Evolutionary conservation across 2,113 vertebrate genomes (phyloP).

Genomic region (Scartelaos histophorus): DNA sequence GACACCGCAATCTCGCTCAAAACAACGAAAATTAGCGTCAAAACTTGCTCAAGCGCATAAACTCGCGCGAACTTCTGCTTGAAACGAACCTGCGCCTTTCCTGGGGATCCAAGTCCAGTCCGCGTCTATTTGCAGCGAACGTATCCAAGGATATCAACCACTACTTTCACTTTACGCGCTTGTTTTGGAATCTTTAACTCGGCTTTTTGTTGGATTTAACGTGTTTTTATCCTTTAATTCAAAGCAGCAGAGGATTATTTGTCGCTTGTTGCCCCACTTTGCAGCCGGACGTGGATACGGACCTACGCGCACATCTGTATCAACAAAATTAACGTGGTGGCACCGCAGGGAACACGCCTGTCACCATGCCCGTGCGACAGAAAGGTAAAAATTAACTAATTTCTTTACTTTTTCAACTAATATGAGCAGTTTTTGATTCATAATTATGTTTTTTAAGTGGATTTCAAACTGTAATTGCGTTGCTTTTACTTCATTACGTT

Average conservation of each 20-base stretch:
- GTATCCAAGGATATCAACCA: background rate
- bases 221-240: background rate
- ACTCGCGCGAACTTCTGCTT: background rate
- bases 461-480: background rate
- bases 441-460: background rate
- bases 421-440: background rate
- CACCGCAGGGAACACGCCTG: conserved; percentile 7
- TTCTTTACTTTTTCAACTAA: background rate
- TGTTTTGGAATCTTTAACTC: background rate
- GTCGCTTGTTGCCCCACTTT: conserved; percentile 34
- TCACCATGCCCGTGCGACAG: conserved; percentile 69
- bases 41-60: background rate
- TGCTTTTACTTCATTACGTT: background rate
- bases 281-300: conserved; percentile 37
- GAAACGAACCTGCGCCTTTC: background rate
- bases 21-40: background rate
- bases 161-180: background rate
- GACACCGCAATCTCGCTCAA: background rate
- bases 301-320: conserved; percentile 57
- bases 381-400: conserved; percentile 50
- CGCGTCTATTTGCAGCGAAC: background rate
- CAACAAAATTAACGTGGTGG: conserved; percentile 20
- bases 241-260: background rate
- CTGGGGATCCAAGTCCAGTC: conserved; percentile 49
- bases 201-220: background rate